Conservation (phyloP, 2,888 invertebrate genomes). For the Dryadula phaetusa region DNA sequence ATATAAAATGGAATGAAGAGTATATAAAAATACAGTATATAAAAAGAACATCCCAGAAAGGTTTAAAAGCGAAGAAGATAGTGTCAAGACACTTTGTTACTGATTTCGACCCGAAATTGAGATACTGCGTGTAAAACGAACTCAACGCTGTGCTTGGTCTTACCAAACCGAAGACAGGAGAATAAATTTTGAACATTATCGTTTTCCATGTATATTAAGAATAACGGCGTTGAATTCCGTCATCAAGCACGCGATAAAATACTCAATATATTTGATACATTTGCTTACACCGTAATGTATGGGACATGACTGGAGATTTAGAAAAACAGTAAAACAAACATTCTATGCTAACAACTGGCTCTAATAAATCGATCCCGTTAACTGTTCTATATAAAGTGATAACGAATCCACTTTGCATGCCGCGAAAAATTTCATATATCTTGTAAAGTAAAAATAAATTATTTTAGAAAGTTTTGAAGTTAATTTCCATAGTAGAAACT, state of each 20-base stretch:
- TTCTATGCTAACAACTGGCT: neutral
- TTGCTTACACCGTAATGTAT: neutral
- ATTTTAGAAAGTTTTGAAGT: neutral
- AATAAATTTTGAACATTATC: no score
- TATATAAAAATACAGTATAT: no score
- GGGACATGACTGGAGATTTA: neutral
- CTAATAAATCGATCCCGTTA: slow-evolving; percentile 14
- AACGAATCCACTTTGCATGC: slow-evolving; percentile 3
- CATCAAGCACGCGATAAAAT: neutral
- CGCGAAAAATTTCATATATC: neutral
- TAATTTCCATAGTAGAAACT: neutral
- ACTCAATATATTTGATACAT: neutral
- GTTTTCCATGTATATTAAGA: no score
- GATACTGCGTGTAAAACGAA: no score
- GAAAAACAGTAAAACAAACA: neutral
- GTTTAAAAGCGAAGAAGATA: no score
- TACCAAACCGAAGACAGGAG: no score
- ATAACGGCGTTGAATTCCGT: neutral
- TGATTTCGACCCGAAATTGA: no score
- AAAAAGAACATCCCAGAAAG: no score
- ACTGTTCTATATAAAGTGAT: slow-evolving; percentile 12
- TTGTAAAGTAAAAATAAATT: neutral
- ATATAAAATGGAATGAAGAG: no score
- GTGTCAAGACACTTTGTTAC: no score
- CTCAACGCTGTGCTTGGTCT: no score